Conservation (phyloP, 2,113 vertebrate genomes). For the Eulemur rufifrons region DNA sequence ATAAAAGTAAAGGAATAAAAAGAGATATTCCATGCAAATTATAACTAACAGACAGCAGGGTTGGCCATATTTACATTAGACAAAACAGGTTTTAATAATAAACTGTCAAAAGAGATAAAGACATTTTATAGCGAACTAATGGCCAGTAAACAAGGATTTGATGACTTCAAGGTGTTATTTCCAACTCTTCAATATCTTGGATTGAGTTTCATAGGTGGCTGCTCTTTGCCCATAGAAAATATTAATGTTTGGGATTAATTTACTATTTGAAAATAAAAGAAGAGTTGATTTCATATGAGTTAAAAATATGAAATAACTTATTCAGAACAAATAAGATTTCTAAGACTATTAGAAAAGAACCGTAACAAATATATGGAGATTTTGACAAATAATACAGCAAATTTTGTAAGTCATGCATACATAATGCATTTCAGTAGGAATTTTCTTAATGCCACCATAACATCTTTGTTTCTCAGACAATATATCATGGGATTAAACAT, state of each 20-base stretch:
- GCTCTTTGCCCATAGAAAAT: not conserved
- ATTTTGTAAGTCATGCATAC: not conserved
- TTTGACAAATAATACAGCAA: not conserved
- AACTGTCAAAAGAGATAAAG: too few relatives aligned
- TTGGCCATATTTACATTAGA: too few relatives aligned
- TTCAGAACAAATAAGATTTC: not conserved
- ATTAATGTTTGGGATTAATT: not conserved
- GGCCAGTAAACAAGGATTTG: not conserved
- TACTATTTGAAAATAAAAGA: not conserved
- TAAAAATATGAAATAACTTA: not conserved
- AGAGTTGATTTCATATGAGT: not conserved
- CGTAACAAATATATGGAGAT: not conserved
- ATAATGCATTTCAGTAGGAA: not conserved
- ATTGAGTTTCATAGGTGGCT: not conserved
- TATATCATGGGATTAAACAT: constrained; percentile 42
- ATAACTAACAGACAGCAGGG: too few relatives aligned
- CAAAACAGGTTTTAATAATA: too few relatives aligned
- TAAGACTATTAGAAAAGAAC: not conserved
- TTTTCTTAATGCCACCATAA: constrained; percentile 14
- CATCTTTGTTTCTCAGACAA: constrained; percentile 54
- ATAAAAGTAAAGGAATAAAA: too few relatives aligned
- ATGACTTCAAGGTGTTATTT: not conserved
- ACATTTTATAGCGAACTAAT: too few relatives aligned
- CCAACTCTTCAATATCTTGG: not conserved
- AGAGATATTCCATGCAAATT: too few relatives aligned